Evolutionary conservation across 1,140 invertebrate species (phyloP).

Genomic region (Drosophila sp.): DNA sequence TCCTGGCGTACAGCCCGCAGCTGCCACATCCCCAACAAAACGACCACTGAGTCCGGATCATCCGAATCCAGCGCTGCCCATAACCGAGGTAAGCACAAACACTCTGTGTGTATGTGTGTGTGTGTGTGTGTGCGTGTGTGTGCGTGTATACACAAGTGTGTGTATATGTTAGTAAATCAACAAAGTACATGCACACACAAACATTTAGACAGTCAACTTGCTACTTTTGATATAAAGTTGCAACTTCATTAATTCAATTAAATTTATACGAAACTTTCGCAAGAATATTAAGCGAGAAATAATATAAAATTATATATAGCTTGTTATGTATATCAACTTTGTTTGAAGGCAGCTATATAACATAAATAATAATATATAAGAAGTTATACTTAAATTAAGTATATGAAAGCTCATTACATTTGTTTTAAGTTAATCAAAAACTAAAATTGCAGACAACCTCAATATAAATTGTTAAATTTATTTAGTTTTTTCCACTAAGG

Average conservation of each 20-base stretch:
- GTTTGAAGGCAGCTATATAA: no score
- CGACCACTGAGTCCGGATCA: slow-evolving; percentile 86
- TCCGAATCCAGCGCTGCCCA: slow-evolving; percentile 87
- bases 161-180: slow-evolving; percentile 21
- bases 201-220: slow-evolving; percentile 7
- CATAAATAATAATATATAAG: no score
- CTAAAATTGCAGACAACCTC: no score
- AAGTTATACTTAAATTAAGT: no score
- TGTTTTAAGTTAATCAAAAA: no score
- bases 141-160: slow-evolving; percentile 8
- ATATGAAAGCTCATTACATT: no score
- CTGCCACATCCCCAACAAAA: slow-evolving; percentile 85
- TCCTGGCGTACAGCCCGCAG: slow-evolving; percentile 83
- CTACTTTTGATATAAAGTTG: background rate
- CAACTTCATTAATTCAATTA: slow-evolving; percentile 18
- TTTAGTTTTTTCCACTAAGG: no score
- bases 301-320: background rate
- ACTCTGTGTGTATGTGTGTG: background rate
- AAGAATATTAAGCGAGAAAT: background rate
- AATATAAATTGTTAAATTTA: no score
- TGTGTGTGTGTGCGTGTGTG: background rate
- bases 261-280: slow-evolving; percentile 13
- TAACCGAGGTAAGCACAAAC: slow-evolving; percentile 86
- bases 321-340: background rate
- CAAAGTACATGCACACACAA: slow-evolving; percentile 30